Evolutionary conservation across 2,797 vertebrate genomes (phyloP).

Genomic region (Mormyrops boulengeri): DNA sequence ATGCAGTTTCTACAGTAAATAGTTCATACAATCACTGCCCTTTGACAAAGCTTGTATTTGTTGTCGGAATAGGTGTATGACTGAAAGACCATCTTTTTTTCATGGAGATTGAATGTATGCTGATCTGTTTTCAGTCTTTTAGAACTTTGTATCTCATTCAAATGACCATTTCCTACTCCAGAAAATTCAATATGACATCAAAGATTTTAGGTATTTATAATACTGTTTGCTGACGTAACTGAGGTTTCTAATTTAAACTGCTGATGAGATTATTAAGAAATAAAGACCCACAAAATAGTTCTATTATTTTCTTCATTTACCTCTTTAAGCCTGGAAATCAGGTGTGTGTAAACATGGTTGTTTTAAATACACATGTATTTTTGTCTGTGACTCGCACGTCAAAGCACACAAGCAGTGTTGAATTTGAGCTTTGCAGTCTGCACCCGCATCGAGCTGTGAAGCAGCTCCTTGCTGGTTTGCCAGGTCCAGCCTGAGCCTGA

Average conservation of each 20-base stretch:
- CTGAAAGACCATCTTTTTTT: conserved; percentile 6
- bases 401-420: not conserved
- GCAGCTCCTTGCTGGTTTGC: not conserved
- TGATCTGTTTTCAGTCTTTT: not conserved
- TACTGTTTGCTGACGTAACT: not conserved
- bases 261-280: not conserved
- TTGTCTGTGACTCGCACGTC: not conserved
- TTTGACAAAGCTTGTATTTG: conserved; percentile 9
- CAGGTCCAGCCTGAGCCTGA: not conserved
- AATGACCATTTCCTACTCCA: not conserved
- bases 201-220: not conserved
- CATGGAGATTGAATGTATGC: not conserved
- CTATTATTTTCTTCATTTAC: not conserved
- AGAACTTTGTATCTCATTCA: not conserved
- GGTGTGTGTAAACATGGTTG: not conserved
- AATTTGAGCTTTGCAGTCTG: not conserved
- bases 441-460: not conserved
- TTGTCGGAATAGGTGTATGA: not conserved
- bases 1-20: not conserved
- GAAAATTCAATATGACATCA: not conserved
- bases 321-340: not conserved
- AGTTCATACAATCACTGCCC: not conserved
- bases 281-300: not conserved
- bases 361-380: not conserved
- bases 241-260: not conserved